Conservation (phyloP, 2,888 invertebrate genomes). For the Lapara coniferarum region DNA sequence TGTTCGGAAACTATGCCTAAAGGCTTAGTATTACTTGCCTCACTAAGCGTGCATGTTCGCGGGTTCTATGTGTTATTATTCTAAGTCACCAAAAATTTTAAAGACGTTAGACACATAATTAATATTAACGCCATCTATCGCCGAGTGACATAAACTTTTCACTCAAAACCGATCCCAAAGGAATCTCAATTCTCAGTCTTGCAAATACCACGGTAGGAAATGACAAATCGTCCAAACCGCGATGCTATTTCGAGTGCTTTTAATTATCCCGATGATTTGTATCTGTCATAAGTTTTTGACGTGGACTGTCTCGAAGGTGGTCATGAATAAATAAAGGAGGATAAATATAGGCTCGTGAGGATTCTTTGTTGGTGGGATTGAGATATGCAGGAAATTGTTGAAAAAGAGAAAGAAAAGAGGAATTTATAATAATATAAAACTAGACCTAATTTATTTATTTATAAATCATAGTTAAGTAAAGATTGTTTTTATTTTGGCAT, state of each 20-base stretch:
- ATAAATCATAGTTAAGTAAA: too few relatives aligned
- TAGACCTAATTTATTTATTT: too few relatives aligned
- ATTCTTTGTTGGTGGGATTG: background rate
- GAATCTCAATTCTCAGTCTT: slow-evolving; percentile 4
- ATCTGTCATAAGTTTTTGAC: slow-evolving; percentile 41
- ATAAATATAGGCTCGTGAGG: slow-evolving; percentile 2
- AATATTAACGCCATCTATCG: slow-evolving; percentile 12
- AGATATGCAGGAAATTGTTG: background rate
- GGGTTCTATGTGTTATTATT: too few relatives aligned
- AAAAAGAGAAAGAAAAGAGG: too few relatives aligned
- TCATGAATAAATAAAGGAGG: slow-evolving; percentile 12
- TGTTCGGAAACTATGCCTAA: too few relatives aligned
- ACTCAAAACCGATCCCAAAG: slow-evolving; percentile 6
- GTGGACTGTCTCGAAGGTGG: slow-evolving; percentile 9
- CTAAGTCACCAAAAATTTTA: background rate
- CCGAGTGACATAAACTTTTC: background rate
- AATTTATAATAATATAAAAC: too few relatives aligned
- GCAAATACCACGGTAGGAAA: slow-evolving; percentile 29
- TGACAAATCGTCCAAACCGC: slow-evolving; percentile 35
- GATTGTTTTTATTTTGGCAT: too few relatives aligned
- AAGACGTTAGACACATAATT: background rate
- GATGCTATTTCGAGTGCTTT: slow-evolving; percentile 41
- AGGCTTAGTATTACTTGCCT: too few relatives aligned
- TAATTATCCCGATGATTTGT: slow-evolving; percentile 47
- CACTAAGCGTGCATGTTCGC: too few relatives aligned